Evolutionary conservation across 2,888 invertebrate genomes (phyloP).

Genomic region (Gerris lacustris): DNA sequence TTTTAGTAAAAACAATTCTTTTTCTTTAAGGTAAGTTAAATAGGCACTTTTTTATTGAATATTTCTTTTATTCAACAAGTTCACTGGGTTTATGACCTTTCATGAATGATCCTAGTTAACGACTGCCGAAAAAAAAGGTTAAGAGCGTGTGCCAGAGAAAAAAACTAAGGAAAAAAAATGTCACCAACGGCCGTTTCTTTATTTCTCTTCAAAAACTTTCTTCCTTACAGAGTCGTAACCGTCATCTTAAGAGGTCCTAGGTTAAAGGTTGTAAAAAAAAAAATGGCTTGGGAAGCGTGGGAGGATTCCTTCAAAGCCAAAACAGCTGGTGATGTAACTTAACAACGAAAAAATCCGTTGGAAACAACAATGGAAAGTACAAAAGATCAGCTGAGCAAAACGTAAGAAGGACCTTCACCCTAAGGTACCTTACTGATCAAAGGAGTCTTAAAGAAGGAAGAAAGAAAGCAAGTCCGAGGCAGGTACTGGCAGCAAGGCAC

Average conservation of each 20-base stretch:
- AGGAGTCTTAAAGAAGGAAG: too few relatives aligned
- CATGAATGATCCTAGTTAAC: background rate
- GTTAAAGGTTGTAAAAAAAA: background rate
- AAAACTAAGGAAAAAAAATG: background rate
- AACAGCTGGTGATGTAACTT: constrained; percentile 2
- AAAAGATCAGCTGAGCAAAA: background rate
- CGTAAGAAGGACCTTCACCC: too few relatives aligned
- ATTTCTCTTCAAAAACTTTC: background rate
- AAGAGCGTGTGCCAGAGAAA: background rate
- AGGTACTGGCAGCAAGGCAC: background rate
- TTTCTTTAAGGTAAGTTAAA: too few relatives aligned
- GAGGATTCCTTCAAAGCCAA: background rate
- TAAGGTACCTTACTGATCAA: too few relatives aligned
- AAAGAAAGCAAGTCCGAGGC: background rate
- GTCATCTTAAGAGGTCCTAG: background rate
- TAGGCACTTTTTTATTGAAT: too few relatives aligned
- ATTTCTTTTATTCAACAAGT: too few relatives aligned
- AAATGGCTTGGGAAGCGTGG: background rate
- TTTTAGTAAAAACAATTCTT: too few relatives aligned
- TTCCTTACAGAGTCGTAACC: background rate
- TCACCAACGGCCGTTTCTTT: background rate
- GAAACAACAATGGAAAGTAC: background rate
- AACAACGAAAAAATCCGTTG: constrained; percentile 2
- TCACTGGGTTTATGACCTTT: background rate
- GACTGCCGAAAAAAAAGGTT: background rate